Base-by-base conservation (phyloP, 2,888 invertebrate genomes). In the Aporophyla lueneburgensis region DNA sequence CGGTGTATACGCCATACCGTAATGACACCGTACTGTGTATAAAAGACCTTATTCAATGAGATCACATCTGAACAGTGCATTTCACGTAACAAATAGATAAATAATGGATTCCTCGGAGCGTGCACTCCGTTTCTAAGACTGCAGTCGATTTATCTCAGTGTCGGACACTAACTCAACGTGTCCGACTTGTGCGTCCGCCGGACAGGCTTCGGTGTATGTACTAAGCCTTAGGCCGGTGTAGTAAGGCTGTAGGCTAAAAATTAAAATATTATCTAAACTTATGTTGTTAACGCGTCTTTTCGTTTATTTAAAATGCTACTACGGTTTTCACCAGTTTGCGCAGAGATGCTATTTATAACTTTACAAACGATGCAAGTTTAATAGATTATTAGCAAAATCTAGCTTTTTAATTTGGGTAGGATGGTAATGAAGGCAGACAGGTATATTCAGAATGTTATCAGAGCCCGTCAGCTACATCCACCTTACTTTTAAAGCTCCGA, bases 81-180 rank as follows among this genome's bases (percentile, higher is more conserved):
- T 81, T 81, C 67, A 69, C 33, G 58, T 77, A 68, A 74, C 74
- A 87, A 83, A 87, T 87, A 76, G 71, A 81, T 87, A 81, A 85
- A 85, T 87, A 85, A 87, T 85, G 80, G 81, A 84, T 84, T 78
- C 70, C 71, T 74, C 63, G 68, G 71, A 80, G 70, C 80, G 71
- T 85, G 79, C 71, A 81, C 77, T 82, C 87, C 58, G 49, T 77
- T 83, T 77, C 83, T 86, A 82, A 87, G 87, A 85, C 80, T 78
- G 65, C 72, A 82, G 80, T 86, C 87, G 67, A 87, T 87, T 88
- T 86, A 87, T 87, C 79, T 87, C 81, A 68, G 71, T 61, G 84
- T 77, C 77, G 68, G 82, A 78, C 84, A 86, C 79, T 88, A 87
- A 87, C 84, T 87, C 81, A 87, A 75, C 58, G 74, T 84, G 88